Evolutionary conservation across 2,113 vertebrate genomes (phyloP).

Genomic region (Solea senegalensis): DNA sequence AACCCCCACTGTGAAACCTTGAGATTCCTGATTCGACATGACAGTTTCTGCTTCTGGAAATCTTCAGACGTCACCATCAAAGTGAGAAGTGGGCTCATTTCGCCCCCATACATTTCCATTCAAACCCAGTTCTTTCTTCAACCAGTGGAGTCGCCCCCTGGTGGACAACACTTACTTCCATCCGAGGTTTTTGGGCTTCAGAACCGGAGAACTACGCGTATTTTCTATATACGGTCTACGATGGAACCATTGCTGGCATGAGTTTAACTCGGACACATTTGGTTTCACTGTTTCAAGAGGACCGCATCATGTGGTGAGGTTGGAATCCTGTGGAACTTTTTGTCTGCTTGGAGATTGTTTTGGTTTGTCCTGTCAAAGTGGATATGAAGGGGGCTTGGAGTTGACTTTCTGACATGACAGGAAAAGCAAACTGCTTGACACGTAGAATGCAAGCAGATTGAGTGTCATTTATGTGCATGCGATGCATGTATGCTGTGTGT

Average conservation of each 20-base stretch:
- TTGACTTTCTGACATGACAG: not conserved
- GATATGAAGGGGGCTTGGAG: not conserved
- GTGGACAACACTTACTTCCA: too few species aligned
- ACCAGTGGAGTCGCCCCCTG: too few species aligned
- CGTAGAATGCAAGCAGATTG: slow-evolving; percentile 26
- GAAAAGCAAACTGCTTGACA: slow-evolving; percentile 13
- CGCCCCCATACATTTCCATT: too few species aligned
- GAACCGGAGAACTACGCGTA: too few species aligned
- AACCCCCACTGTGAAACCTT: too few species aligned
- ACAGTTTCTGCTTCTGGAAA: too few species aligned
- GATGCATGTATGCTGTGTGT: slow-evolving; percentile 32
- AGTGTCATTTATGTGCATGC: slow-evolving; percentile 39
- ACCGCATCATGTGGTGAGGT: not conserved
- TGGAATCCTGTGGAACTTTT: not conserved
- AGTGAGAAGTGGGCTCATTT: too few species aligned
- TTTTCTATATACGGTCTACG: too few species aligned
- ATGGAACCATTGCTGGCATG: slow-evolving; percentile 31
- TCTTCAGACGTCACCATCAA: too few species aligned
- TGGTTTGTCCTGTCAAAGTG: not conserved
- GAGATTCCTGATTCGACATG: too few species aligned
- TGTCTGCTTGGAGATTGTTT: slow-evolving; percentile 6
- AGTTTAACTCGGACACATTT: not conserved
- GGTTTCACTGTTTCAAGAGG: not conserved
- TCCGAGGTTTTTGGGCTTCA: too few species aligned
- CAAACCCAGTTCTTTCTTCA: too few species aligned